Evolutionary conservation across 2,888 invertebrate species (phyloP).

Genomic region (Cremastinae sp.): DNA sequence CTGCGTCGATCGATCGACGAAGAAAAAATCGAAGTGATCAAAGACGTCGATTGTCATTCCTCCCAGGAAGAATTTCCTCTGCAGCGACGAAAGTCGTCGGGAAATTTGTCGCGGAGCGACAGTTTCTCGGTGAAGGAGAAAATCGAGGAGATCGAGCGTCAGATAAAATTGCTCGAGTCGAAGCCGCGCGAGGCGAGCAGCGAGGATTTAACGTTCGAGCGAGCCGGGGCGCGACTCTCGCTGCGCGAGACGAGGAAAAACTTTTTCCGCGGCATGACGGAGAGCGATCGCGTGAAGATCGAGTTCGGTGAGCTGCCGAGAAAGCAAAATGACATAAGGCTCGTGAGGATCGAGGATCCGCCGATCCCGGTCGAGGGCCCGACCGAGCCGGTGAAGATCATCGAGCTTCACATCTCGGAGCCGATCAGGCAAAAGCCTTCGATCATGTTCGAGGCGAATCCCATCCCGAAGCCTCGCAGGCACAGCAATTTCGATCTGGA

Average conservation of each 20-base stretch:
- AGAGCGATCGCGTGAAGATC: slow-evolving; percentile 67
- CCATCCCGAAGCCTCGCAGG: slow-evolving; percentile 83
- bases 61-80: slow-evolving; percentile 44
- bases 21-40: slow-evolving; percentile 80
- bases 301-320: slow-evolving; percentile 73
- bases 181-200: slow-evolving; percentile 53
- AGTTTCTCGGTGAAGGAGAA: slow-evolving; percentile 77
- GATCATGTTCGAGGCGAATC: slow-evolving; percentile 75
- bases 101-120: slow-evolving; percentile 68
- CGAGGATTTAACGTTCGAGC: slow-evolving; percentile 41
- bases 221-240: slow-evolving; percentile 64
- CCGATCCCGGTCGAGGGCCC: slow-evolving; percentile 65
- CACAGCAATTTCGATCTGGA: slow-evolving; percentile 71
- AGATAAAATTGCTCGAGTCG: slow-evolving; percentile 73
- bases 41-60: slow-evolving; percentile 75
- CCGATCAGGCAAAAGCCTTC: slow-evolving; percentile 79
- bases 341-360: slow-evolving; percentile 72
- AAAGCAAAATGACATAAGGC: slow-evolving; percentile 72
- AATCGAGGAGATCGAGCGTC: slow-evolving; percentile 76
- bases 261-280: slow-evolving; percentile 73
- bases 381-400: slow-evolving; percentile 75
- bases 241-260: slow-evolving; percentile 71
- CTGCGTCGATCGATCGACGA: slow-evolving; percentile 80
- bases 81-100: slow-evolving; percentile 63
- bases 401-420: slow-evolving; percentile 82